Evolutionary conservation across 2,888 invertebrate genomes (phyloP).

Genomic region (Nudaria mundana): DNA sequence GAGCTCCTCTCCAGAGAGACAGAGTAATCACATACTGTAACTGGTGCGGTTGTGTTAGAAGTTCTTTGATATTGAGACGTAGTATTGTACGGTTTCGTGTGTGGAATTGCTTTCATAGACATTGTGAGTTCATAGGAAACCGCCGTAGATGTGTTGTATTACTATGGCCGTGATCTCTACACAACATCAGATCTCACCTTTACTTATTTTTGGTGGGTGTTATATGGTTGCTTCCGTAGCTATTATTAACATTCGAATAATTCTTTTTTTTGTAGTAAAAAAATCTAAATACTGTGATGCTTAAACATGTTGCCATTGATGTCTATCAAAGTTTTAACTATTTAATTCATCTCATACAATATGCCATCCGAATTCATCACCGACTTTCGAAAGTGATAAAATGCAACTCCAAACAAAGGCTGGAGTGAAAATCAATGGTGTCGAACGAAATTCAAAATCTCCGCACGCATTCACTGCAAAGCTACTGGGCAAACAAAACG

Average conservation of each 20-base stretch:
- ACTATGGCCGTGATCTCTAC: too few relatives aligned
- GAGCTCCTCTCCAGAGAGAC: background rate
- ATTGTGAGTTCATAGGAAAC: too few relatives aligned
- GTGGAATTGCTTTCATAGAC: background rate
- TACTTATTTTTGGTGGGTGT: too few relatives aligned
- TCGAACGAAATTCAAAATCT: conserved; percentile 1
- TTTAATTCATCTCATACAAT: background rate
- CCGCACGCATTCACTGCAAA: conserved; percentile 1
- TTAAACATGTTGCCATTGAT: background rate
- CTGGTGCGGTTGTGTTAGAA: background rate
- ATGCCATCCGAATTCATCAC: background rate
- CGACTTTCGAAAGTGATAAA: background rate
- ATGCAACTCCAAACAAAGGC: background rate
- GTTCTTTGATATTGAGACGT: background rate
- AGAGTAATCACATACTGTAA: conserved; percentile 2
- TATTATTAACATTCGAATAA: too few relatives aligned
- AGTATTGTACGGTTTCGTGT: background rate
- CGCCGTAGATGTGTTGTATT: too few relatives aligned
- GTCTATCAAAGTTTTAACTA: background rate
- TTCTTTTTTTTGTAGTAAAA: too few relatives aligned
- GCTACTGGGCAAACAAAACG: conserved; percentile 10
- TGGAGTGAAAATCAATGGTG: conserved; percentile 3
- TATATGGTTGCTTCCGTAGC: too few relatives aligned
- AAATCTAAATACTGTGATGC: too few relatives aligned
- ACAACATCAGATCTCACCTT: too few relatives aligned